Conservation (phyloP, 2,797 vertebrate genomes). For the Myoxocephalus aenaeus region DNA sequence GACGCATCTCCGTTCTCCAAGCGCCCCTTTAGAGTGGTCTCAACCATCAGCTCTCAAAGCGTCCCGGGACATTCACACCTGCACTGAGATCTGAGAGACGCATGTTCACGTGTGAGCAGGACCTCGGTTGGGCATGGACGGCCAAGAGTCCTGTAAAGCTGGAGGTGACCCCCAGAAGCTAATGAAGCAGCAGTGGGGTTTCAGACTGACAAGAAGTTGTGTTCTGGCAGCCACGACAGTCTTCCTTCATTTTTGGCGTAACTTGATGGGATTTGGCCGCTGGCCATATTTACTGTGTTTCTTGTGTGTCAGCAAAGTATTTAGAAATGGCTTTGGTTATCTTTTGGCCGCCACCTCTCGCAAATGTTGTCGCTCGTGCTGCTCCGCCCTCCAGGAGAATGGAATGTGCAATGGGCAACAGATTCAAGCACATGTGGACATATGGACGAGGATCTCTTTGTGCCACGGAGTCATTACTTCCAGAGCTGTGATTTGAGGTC, state of each 20-base stretch:
- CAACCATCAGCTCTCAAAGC: too few species aligned
- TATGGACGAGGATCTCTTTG: conserved; percentile 46
- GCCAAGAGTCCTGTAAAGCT: neutral
- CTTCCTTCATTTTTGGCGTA: neutral
- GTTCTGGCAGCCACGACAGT: neutral
- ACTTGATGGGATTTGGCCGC: neutral
- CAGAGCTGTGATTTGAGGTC: conserved; percentile 51
- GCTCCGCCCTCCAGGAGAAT: conserved; percentile 51
- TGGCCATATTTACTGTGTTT: conserved; percentile 2
- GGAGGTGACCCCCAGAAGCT: neutral
- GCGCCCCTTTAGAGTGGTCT: too few species aligned
- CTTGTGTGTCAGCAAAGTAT: conserved; percentile 5
- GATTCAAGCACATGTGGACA: conserved; percentile 49
- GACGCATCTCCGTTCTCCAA: too few species aligned
- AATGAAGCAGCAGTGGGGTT: too few species aligned
- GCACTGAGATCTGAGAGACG: too few species aligned
- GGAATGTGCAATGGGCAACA: conserved; percentile 58
- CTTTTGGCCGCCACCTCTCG: neutral
- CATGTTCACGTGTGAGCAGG: neutral
- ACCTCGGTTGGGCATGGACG: neutral
- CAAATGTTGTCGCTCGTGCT: conserved; percentile 23
- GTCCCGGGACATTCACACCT: too few species aligned
- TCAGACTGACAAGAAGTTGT: neutral
- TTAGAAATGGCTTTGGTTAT: conserved; percentile 34
- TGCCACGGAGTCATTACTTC: conserved; percentile 57